Base-by-base conservation (phyloP, 2,888 invertebrate species). In the Parnassius glacialis region DNA sequence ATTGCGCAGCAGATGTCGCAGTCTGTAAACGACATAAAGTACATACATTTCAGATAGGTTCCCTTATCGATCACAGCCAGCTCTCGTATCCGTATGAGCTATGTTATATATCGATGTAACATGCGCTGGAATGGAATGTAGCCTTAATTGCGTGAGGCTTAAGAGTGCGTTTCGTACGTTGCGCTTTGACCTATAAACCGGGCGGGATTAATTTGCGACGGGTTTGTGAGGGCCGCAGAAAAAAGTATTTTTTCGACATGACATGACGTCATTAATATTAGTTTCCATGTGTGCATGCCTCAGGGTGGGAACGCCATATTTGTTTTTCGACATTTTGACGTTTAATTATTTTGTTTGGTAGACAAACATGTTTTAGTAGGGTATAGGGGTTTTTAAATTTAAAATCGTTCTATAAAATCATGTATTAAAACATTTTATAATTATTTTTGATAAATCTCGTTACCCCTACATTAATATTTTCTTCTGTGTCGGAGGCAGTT, bases 201-300 rank as follows among this genome's bases (percentile, higher is more conserved):
- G 81, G 80, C 80, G 78, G 79, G 79, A 78, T 79, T 82, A 83
- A 84, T 85, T 81, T 78, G 78, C 76, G 67, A 73, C 81, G 80
- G 80, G 74, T 76, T 71, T 76, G 80, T 69, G 82, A 73, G 79
- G 71, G 74, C 76, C 64, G 66, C 64, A 69, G 71, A 72, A 73
- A 73, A 76, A 70, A 65, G 67, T 69, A 73, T 76, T 74, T 72
- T 71, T 69, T 59, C 58, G 59, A 65, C 64, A 45, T 60, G 60
- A 60, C 57, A 64, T 71, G 73, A 73, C 70, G 76, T 77, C 73
- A 80, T 76, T 78, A 77, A 78, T 76, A 74, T 76, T 59, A 55
- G 67, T 62, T 68, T 65, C 54, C 63, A 34, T 56, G 10, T 63
- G 54, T 48, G 16, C 43, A 44, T 20, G 44, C 48, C 52, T 44